Evolutionary conservation across 2,888 invertebrate genomes (phyloP), one percentile per base, ranked within the genome.

Genomic region (Scotopteryx bipunctaria): DNA sequence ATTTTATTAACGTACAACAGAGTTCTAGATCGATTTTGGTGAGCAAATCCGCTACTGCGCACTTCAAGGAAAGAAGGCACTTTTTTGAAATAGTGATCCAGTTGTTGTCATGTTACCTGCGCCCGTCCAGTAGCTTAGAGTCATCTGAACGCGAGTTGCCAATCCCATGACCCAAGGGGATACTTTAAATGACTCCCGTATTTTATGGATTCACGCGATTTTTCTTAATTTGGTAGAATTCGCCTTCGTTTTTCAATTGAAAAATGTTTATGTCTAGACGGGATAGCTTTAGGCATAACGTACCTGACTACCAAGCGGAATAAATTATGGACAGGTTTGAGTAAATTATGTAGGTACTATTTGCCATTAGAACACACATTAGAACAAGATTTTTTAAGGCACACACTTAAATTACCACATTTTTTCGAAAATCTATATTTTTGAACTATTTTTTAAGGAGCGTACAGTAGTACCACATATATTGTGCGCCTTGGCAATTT

Each of bases 101-200:
- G 46, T 48, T 44, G 27, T 31, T 31, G 13, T 9, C 6, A 5
- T 9, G 2, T 13, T 1, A 11, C 13, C 51, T 36, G 11, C 19
- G 29, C 8, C 19, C 4, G 14, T 23, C 11, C 47, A 40, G 57
- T 57, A 50, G 40, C 77, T 77, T 55, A 61, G 62, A 73, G 73
- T 73, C 71, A 65, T 65, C 63, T 77, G 83, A 84, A 76, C 71
- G 74, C 63, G 55, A 71, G 77, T 72, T 81, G 73, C 77, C 78
- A 82, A 78, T 82, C 63, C 51, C 57, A 69, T 77, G 71, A 64
- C 85, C 82, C 68, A 64, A 72, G 83, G 83, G 82, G 67, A 71
- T 81, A 67, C 69, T 66, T 66, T 68, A 60, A 71, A 74, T 69
- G 68, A 66, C 69, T 72, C 63, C 63, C 60, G 63, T 58, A 67